Base-by-base conservation (phyloP, 2,888 invertebrate genomes). In the Portevinia maculata region DNA sequence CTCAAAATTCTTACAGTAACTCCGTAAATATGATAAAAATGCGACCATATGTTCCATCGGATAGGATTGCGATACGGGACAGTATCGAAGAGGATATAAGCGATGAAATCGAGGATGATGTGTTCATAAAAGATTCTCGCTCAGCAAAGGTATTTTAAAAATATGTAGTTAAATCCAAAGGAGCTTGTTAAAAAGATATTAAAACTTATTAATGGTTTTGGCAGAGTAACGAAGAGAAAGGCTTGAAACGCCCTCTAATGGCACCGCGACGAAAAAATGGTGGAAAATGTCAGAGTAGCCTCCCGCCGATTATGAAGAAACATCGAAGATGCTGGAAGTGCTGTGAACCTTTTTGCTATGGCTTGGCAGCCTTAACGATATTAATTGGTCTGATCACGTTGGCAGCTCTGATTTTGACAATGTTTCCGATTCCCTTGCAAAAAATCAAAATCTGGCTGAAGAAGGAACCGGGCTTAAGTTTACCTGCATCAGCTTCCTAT, bases 51-150 rank as follows among this genome's bases (percentile, higher is more conserved):
- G 92, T 93, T 85, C 92, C 93, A 85, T 91, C 93, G 86, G 93
- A 92, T 86, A 92, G 93, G 85, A 91, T 94, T 62, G 93, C 93
- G 85, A 92, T 94, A 48, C 91, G 93, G 83, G 95, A 95, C 88
- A 94, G 93, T 86, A 92, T 94, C 81, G 95, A 95, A 86, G 94
- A 94, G 85, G 95, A 95, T 84, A 93, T 94, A 84, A 91, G 94
- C 85, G 95, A 95, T 86, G 95, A 95, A 89, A 93, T 95, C 11
- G 95, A 95, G 86, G 95, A 95, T 88, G 95, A 95, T 88, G 95
- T 95, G 15, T 95, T 95, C 87, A 94, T 95, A 85, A 92, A 94
- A 79, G 94, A 95, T 91, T 94, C 94, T 15, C 93, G 93, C 88
- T 93, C 93, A 85, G 93, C 94, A 52, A 94, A 93, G 89, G 92